Conservation (phyloP, 1,140 invertebrate genomes). For the Lordiphosa mommai region DNA sequence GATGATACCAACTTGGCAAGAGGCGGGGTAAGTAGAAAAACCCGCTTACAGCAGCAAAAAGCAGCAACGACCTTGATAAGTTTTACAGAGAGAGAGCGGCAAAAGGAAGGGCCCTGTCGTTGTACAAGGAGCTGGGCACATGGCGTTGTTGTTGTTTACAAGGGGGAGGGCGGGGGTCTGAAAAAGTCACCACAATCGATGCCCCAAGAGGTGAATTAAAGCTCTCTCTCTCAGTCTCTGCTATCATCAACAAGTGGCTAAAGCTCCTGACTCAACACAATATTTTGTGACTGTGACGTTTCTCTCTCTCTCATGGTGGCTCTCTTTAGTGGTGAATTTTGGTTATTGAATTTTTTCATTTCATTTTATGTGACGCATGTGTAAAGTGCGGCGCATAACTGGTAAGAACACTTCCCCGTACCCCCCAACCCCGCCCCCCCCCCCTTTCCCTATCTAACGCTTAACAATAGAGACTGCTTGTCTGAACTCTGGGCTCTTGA, state of each 20-base stretch:
- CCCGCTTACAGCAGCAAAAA: slow-evolving; percentile 72
- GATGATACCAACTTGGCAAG: slow-evolving; percentile 51
- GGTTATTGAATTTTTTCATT: slow-evolving; percentile 18
- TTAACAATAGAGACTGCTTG: slow-evolving; percentile 33
- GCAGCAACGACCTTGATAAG: slow-evolving; percentile 74
- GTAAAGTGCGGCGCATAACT: slow-evolving; percentile 47
- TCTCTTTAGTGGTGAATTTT: background rate
- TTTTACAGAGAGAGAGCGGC: slow-evolving; percentile 30
- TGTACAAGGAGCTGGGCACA: slow-evolving; percentile 36
- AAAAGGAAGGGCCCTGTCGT: slow-evolving; percentile 42
- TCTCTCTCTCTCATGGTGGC: slow-evolving; percentile 13
- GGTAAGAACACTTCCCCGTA: slow-evolving; percentile 16
- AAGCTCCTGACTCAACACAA: slow-evolving; percentile 53
- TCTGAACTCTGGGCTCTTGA: slow-evolving; percentile 23
- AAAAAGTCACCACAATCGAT: slow-evolving; percentile 62
- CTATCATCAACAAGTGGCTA: slow-evolving; percentile 44
- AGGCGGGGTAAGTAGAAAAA: slow-evolving; percentile 62
- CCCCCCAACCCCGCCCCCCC: background rate
- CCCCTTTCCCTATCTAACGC: background rate
- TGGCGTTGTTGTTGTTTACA: background rate
- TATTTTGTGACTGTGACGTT: slow-evolving; percentile 53
- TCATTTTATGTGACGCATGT: slow-evolving; percentile 55
- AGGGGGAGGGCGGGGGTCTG: slow-evolving; percentile 6
- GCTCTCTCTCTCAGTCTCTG: slow-evolving; percentile 1
- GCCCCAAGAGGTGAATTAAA: slow-evolving; percentile 50